Evolutionary conservation across 1,140 invertebrate genomes (phyloP).

Genomic region (Phenacoccus solenopsis): DNA sequence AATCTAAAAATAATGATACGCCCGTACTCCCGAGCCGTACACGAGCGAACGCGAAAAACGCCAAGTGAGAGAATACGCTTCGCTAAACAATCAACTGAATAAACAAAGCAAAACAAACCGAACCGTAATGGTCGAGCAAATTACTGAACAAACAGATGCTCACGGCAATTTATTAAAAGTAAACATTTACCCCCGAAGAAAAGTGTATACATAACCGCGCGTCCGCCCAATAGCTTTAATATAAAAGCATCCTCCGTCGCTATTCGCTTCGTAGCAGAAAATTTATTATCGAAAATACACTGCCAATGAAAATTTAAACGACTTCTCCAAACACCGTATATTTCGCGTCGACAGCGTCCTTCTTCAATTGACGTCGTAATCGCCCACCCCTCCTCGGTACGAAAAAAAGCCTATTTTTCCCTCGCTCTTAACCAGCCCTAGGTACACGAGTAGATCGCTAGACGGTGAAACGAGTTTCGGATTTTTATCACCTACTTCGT

Average conservation of each 20-base stretch:
- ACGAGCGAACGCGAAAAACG: neutral
- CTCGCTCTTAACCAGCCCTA: no score
- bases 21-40: neutral
- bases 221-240: neutral
- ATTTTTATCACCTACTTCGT: no score
- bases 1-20: no score
- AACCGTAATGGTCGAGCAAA: neutral
- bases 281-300: slow-evolving; percentile 3
- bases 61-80: neutral
- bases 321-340: no score
- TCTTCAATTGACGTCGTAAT: no score
- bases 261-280: neutral
- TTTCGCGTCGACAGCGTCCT: no score
- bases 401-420: no score
- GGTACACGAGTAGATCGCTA: no score
- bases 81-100: slow-evolving; percentile 1
- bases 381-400: neutral
- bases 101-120: neutral
- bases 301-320: neutral
- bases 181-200: neutral
- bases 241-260: neutral
- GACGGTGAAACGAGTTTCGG: no score
- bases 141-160: slow-evolving; percentile 1
- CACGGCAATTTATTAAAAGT: slow-evolving; percentile 2
- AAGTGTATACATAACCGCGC: neutral